Evolutionary conservation across 1,140 invertebrate species (phyloP).

Genomic region (Meloidogyne hapla): DNA sequence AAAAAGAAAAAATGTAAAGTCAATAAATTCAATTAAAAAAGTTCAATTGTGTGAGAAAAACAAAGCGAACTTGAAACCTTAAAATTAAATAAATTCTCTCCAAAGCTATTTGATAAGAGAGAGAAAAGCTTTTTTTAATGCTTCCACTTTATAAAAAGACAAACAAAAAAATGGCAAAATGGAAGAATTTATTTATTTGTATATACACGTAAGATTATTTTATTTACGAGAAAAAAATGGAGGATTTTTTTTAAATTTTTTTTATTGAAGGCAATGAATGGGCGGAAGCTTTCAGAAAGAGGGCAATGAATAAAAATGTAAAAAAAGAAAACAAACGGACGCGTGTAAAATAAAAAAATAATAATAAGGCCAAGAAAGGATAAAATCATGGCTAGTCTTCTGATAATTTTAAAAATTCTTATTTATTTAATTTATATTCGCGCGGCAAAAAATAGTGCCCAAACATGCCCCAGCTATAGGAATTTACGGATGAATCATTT

Average conservation of each 20-base stretch:
- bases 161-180: slow-evolving; percentile 13
- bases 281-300: background rate
- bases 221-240: background rate
- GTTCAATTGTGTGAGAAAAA: too few species aligned
- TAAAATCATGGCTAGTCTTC: too few species aligned
- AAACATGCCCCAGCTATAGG: too few species aligned
- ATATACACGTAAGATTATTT: background rate
- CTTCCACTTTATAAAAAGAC: slow-evolving; percentile 3
- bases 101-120: background rate
- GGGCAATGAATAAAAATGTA: background rate
- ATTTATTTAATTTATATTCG: too few species aligned
- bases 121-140: background rate
- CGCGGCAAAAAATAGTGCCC: too few species aligned
- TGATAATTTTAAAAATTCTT: too few species aligned
- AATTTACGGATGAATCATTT: too few species aligned
- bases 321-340: background rate
- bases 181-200: background rate
- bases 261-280: background rate
- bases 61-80: too few species aligned
- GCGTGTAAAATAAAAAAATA: slow-evolving; percentile 6
- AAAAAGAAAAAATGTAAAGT: too few species aligned
- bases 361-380: background rate
- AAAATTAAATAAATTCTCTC: too few species aligned
- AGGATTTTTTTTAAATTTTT: background rate
- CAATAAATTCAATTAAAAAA: too few species aligned